Evolutionary conservation across 1,140 invertebrate species (phyloP).

Genomic region (Drosophila santomea): DNA sequence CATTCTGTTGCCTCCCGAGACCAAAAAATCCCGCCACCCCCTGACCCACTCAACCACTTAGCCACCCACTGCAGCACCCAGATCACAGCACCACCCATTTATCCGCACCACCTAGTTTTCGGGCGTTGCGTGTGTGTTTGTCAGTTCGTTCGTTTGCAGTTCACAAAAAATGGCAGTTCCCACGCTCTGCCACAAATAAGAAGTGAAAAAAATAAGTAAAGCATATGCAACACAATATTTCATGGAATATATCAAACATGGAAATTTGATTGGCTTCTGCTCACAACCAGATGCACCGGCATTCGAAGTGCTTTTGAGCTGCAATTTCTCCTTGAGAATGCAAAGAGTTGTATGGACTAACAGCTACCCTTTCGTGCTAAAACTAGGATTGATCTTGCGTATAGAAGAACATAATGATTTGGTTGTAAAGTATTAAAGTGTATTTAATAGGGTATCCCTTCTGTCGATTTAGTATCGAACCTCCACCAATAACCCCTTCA

Average conservation of each 20-base stretch:
- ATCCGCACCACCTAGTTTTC: background rate
- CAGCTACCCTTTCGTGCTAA: background rate
- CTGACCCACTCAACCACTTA: background rate
- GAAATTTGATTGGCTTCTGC: constrained; percentile 55
- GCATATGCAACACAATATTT: constrained; percentile 24
- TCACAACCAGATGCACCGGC: constrained; percentile 13
- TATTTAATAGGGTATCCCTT: background rate
- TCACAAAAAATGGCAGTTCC: background rate
- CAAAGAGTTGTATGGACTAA: background rate
- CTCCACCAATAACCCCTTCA: background rate
- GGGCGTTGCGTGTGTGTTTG: constrained; percentile 2
- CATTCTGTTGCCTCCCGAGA: constrained; percentile 43
- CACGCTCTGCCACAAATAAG: background rate
- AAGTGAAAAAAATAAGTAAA: background rate
- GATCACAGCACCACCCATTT: background rate
- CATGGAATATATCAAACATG: constrained; percentile 41
- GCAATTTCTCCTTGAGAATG: constrained; percentile 3
- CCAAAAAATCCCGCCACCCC: background rate
- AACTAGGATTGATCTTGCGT: no score
- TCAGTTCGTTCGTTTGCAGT: constrained; percentile 15
- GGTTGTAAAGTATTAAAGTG: no score
- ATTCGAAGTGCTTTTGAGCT: constrained; percentile 9
- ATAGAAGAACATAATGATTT: no score
- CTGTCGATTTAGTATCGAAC: background rate
- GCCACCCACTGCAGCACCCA: background rate